Evolutionary conservation across 2,888 invertebrate genomes (phyloP).

Genomic region (Drosophila subsilvestris): DNA sequence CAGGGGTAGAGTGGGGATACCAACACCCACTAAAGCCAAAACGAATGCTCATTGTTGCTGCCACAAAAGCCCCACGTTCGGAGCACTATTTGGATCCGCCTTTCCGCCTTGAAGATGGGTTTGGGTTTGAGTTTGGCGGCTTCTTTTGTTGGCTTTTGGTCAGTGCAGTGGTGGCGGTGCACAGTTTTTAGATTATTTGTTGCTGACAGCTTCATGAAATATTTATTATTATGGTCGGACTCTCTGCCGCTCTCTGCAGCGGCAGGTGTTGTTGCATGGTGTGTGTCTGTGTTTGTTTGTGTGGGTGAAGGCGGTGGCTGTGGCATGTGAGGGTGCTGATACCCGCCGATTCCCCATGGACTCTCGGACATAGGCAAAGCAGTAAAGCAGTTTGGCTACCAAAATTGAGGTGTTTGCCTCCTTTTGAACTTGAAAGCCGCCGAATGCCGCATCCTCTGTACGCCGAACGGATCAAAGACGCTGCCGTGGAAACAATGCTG

Average conservation of each 20-base stretch:
- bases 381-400: conserved; percentile 61
- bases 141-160: conserved; percentile 73
- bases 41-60: conserved; percentile 40
- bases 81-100: neutral
- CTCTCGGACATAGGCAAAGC: conserved; percentile 72
- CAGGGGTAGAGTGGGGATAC: neutral
- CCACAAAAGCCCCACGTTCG: conserved; percentile 25
- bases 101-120: neutral
- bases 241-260: conserved; percentile 29
- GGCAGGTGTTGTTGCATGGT: conserved; percentile 64
- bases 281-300: conserved; percentile 2
- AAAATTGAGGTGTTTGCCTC: conserved; percentile 76
- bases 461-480: conserved; percentile 63
- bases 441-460: conserved; percentile 57
- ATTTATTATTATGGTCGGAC: conserved; percentile 74
- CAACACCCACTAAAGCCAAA: conserved; percentile 41
- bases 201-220: conserved; percentile 81
- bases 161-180: conserved; percentile 60
- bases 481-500: conserved; percentile 73
- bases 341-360: conserved; percentile 19
- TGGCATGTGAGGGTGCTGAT: conserved; percentile 38
- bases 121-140: conserved; percentile 49
- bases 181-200: conserved; percentile 79
- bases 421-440: conserved; percentile 70
- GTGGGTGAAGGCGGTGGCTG: conserved; percentile 12